Percentiles rank a stretch among this genome's conserved stretches.
These are phyloP conservation scores for Timandra comae DNA, from an alignment of 2,888 invertebrate genomes.

Conservation along the genomic window DNA sequence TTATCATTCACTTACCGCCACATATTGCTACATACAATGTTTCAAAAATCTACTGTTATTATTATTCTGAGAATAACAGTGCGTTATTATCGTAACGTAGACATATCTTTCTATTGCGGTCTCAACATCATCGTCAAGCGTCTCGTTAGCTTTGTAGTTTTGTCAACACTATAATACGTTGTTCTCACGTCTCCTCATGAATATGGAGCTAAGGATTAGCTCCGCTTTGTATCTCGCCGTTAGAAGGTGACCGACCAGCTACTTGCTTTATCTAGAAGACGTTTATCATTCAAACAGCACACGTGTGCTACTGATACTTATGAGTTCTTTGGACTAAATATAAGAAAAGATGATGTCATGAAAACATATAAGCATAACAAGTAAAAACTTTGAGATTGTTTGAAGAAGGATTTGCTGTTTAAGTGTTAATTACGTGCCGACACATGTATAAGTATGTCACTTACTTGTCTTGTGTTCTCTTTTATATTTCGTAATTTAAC, in stretches of 20 bases:
- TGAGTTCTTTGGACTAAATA: slow-evolving; percentile 18
- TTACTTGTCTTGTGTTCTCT: background rate
- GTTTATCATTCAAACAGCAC: slow-evolving; percentile 39
- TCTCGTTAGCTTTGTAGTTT: slow-evolving; percentile 27
- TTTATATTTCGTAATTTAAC: background rate
- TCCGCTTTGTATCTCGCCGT: slow-evolving; percentile 36
- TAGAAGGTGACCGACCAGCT: slow-evolving; percentile 32
- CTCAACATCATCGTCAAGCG: slow-evolving; percentile 16
- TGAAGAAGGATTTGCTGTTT: slow-evolving; percentile 6
- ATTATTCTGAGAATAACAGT: background rate
- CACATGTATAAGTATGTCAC: background rate
- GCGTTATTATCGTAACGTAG: slow-evolving; percentile 12
- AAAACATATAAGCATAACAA: slow-evolving; percentile 12
- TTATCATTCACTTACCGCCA: background rate
- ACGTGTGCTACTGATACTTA: slow-evolving; percentile 24
- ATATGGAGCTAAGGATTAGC: slow-evolving; percentile 45
- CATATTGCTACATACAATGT: background rate
- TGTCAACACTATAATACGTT: slow-evolving; percentile 39
- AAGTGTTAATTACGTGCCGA: too few species aligned
- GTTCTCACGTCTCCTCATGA: slow-evolving; percentile 51
- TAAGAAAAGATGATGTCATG: slow-evolving; percentile 21
- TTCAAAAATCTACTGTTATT: too few species aligned
- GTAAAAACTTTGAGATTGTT: slow-evolving; percentile 5
- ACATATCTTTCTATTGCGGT: slow-evolving; percentile 16
- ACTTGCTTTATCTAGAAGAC: slow-evolving; percentile 35